A percentile compares a stretch with the other conserved stretches of the same genome.
phyloP scores from a whole-genome alignment of 2,888 invertebrate species.

The Synergus itoensis region DNA sequence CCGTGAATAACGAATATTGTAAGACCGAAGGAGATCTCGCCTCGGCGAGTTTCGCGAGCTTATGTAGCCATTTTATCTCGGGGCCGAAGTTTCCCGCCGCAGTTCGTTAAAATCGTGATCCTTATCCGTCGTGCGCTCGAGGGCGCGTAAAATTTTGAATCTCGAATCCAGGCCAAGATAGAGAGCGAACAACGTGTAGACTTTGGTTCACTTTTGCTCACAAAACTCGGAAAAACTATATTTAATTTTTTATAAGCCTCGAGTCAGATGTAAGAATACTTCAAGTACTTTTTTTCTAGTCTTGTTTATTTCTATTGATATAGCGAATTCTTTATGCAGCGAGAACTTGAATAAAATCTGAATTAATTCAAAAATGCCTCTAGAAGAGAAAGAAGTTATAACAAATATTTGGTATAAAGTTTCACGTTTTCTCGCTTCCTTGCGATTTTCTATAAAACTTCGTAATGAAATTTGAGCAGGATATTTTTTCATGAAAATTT shows the following conservation, averaged over 20 bases:
- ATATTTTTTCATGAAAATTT: slow-evolving; percentile 30
- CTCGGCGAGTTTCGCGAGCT: slow-evolving; percentile 24
- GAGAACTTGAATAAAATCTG: neutral
- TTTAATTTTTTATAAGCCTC: neutral
- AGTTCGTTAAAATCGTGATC: slow-evolving; percentile 37
- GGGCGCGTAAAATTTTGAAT: slow-evolving; percentile 44
- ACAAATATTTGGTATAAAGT: neutral
- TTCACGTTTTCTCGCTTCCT: neutral
- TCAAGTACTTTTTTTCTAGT: neutral
- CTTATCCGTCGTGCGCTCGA: slow-evolving; percentile 31
- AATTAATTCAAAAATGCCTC: neutral
- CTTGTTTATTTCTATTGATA: neutral
- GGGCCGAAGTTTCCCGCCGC: slow-evolving; percentile 22
- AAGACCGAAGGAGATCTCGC: slow-evolving; percentile 10
- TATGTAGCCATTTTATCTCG: slow-evolving; percentile 36
- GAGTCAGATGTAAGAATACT: neutral
- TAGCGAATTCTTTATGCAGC: neutral
- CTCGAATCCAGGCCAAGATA: slow-evolving; percentile 15
- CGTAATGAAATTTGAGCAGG: slow-evolving; percentile 19
- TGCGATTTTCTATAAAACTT: slow-evolving; percentile 24
- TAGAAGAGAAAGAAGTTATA: neutral
- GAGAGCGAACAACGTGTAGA: slow-evolving; percentile 29
- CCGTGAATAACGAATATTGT: slow-evolving; percentile 17
- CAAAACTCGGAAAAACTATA: neutral
- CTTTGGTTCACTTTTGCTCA: slow-evolving; percentile 1